Conservation (phyloP, 2,888 invertebrate species). For the Rutpela maculata region DNA sequence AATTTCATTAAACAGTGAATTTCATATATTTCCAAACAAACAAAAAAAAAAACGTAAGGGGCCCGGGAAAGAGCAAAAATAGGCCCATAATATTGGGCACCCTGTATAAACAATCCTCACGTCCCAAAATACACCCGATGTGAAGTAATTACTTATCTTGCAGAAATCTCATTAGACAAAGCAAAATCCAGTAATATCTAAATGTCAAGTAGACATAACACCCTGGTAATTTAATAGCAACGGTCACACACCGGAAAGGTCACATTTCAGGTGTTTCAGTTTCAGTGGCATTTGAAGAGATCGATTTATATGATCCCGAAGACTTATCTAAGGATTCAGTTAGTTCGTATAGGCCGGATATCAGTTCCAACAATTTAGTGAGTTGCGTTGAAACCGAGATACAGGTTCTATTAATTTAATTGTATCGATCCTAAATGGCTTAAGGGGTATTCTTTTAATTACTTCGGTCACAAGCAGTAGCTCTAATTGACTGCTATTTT, state of each 20-base stretch:
- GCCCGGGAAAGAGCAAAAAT: no score
- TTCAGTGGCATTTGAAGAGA: conserved; percentile 47
- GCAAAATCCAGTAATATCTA: conserved; percentile 1
- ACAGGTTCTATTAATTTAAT: conserved; percentile 16
- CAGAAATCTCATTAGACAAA: conserved; percentile 17
- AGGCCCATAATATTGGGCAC: no score
- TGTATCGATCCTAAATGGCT: conserved; percentile 16
- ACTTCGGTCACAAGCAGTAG: not conserved
- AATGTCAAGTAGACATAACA: conserved; percentile 32
- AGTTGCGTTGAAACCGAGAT: conserved; percentile 3
- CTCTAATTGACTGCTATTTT: not conserved
- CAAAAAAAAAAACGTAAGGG: no score
- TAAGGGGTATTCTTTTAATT: conserved; percentile 6
- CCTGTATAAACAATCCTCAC: not conserved
- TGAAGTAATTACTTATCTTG: not conserved
- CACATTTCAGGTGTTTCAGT: conserved; percentile 53
- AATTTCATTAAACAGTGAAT: no score
- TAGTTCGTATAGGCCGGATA: conserved; percentile 11
- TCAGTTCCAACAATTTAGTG: conserved; percentile 33
- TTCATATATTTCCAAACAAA: no score
- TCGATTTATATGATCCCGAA: conserved; percentile 35
- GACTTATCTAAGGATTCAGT: conserved; percentile 27
- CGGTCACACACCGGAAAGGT: conserved; percentile 48
- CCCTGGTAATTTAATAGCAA: conserved; percentile 39
- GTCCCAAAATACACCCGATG: not conserved